Percentiles rank a stretch among this genome's conserved stretches.
These are phyloP conservation scores for Brevimyrus niger DNA, from an alignment of 2,113 vertebrate species.

Conservation along the genomic window DNA sequence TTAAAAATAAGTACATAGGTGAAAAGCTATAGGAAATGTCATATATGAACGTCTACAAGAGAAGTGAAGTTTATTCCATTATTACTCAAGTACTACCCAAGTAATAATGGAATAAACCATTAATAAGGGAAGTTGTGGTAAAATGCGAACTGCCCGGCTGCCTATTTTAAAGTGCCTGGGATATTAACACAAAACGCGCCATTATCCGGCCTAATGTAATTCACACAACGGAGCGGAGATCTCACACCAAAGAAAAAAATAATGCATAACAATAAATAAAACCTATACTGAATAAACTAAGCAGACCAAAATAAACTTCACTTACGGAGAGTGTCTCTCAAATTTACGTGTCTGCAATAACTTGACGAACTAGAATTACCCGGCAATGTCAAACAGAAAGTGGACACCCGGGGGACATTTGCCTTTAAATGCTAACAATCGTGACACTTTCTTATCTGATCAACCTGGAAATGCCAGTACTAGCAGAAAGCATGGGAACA, in stretches of 20 bases:
- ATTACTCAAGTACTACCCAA: not conserved
- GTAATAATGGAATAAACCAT: not conserved
- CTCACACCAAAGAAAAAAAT: not conserved
- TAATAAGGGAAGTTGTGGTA: not conserved
- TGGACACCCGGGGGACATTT: not conserved
- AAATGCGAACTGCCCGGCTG: not conserved
- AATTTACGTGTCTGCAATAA: not conserved
- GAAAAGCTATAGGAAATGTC: not conserved
- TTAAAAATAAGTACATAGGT: not conserved
- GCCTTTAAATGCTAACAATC: not conserved
- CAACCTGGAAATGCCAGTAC: not conserved
- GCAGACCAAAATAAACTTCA: not conserved
- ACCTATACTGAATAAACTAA: not conserved
- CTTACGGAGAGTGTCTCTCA: not conserved
- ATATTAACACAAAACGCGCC: not conserved
- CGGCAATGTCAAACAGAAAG: not conserved
- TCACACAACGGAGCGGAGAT: not conserved
- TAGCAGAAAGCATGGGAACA: not conserved
- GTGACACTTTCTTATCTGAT: not conserved
- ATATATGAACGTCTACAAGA: not conserved
- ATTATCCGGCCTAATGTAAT: not conserved
- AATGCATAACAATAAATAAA: not conserved
- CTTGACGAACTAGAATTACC: not conserved
- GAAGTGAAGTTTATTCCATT: not conserved
- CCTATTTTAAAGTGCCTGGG: not conserved